Evolutionary conservation across 2,888 invertebrate species (phyloP).

Genomic region (Neoaliturus tenellus): DNA sequence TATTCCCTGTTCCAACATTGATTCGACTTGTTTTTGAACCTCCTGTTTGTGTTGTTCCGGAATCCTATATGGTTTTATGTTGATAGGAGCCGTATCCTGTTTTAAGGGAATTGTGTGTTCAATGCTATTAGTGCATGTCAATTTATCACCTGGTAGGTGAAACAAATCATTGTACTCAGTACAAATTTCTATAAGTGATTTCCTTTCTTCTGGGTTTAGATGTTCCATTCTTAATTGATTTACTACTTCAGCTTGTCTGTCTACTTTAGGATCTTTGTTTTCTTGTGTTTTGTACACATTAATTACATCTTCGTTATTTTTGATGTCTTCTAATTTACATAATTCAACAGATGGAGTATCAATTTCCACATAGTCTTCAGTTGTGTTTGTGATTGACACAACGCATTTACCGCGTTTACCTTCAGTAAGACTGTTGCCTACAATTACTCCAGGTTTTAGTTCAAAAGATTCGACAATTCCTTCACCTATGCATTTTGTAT

Average conservation of each 20-base stretch:
- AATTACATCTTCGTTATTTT: too few relatives aligned
- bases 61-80: conserved; percentile 16
- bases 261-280: too few relatives aligned
- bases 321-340: too few relatives aligned
- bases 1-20: conserved; percentile 19
- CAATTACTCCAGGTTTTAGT: too few relatives aligned
- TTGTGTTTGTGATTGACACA: too few relatives aligned
- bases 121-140: background rate
- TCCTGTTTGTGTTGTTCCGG: conserved; percentile 4
- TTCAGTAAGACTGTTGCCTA: too few relatives aligned
- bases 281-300: too few relatives aligned
- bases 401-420: too few relatives aligned
- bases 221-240: background rate
- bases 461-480: too few relatives aligned
- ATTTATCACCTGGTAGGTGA: background rate
- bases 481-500: too few relatives aligned
- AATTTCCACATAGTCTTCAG: too few relatives aligned
- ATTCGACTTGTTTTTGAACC: background rate
- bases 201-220: background rate
- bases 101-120: background rate
- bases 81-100: conserved; percentile 4
- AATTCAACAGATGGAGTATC: too few relatives aligned
- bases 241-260: background rate
- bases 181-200: background rate
- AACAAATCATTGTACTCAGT: background rate